These are phyloP conservation scores for Apus apus DNA, from an alignment of 2,113 vertebrate species.

Conservation along the genomic window DNA sequence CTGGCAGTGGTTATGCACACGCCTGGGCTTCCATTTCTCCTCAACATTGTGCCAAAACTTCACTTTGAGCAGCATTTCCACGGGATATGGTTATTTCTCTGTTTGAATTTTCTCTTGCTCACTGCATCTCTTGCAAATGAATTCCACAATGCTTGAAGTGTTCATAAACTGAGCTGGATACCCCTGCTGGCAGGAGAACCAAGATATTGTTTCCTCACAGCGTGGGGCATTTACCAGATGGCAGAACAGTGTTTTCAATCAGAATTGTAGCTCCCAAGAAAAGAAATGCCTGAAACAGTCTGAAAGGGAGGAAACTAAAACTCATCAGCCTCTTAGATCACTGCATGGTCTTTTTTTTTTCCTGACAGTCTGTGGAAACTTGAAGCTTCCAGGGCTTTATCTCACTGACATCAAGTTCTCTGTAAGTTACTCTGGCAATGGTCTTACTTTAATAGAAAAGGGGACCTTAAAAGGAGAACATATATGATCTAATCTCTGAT, in stretches of 20 bases:
- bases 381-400: not conserved
- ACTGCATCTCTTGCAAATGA: not conserved
- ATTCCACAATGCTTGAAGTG: not conserved
- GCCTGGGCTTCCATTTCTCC: not conserved
- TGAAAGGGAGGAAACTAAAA: not conserved
- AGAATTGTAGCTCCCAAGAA: not conserved
- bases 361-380: not conserved
- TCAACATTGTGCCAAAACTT: not conserved
- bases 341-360: not conserved
- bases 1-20: not conserved
- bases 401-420: not conserved
- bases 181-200: not conserved
- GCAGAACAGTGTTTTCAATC: not conserved
- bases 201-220: not conserved
- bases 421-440: not conserved
- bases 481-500: not conserved
- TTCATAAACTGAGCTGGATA: not conserved
- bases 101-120: not conserved
- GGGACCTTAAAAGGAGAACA: not conserved
- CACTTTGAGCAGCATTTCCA: not conserved
- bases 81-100: not conserved
- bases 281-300: not conserved
- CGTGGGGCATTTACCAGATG: not conserved
- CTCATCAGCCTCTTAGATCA: not conserved
- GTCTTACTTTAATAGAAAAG: not conserved